Conservation (phyloP, 1,140 invertebrate genomes). For the Saccostrea glomerata region DNA sequence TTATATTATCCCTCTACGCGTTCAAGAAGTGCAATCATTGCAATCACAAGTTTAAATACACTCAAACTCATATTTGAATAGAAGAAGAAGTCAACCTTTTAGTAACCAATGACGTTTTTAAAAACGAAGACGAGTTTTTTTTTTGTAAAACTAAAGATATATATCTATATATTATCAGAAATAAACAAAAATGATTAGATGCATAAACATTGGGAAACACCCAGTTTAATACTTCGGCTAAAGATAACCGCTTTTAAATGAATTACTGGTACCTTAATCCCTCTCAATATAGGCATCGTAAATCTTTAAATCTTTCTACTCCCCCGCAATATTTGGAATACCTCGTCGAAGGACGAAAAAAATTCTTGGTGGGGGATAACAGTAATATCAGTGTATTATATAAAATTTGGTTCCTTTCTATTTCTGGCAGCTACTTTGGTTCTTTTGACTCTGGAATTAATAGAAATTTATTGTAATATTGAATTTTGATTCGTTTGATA, state of each 20-base stretch:
- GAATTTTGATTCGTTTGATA: neutral
- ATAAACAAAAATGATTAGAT: neutral
- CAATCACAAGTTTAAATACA: too few relatives aligned
- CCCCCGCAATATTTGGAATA: constrained; percentile 33
- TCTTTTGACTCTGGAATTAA: neutral
- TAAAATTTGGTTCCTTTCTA: neutral
- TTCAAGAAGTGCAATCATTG: too few relatives aligned
- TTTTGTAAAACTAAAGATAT: too few relatives aligned
- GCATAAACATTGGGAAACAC: neutral
- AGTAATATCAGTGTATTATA: neutral
- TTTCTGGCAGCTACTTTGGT: neutral
- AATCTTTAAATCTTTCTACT: neutral
- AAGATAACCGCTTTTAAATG: constrained; percentile 12
- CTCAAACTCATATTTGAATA: too few relatives aligned
- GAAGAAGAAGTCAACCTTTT: too few relatives aligned
- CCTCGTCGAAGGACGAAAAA: constrained; percentile 14
- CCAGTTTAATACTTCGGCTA: neutral
- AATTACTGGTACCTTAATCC: constrained; percentile 7
- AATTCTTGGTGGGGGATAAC: neutral
- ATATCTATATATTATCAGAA: too few relatives aligned
- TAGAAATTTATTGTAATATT: neutral
- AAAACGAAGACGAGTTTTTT: too few relatives aligned
- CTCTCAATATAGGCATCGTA: neutral
- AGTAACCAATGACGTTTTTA: too few relatives aligned
- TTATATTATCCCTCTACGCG: too few relatives aligned